Conservation (phyloP, 1,140 invertebrate genomes). For the Drosophila lacteicornis region DNA sequence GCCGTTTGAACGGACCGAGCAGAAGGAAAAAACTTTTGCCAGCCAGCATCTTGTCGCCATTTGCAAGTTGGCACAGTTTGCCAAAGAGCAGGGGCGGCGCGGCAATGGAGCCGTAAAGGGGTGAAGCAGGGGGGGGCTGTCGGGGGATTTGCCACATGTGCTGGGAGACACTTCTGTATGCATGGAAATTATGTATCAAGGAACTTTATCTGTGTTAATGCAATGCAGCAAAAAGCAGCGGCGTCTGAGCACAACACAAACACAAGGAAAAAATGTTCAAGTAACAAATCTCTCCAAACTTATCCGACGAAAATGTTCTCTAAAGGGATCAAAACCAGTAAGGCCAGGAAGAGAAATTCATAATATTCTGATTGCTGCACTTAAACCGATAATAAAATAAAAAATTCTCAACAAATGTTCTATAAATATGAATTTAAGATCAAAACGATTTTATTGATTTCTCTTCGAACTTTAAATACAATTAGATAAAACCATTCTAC, state of each 20-base stretch:
- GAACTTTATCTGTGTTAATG: constrained; percentile 83
- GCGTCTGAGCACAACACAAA: constrained; percentile 52
- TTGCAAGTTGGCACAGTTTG: constrained; percentile 75
- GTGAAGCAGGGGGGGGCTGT: constrained; percentile 4
- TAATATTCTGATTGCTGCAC: no score
- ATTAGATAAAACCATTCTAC: background rate
- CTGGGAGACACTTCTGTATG: constrained; percentile 68
- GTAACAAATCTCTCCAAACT: background rate
- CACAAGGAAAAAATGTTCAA: constrained; percentile 10
- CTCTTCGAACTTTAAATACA: no score
- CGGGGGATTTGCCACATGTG: constrained; percentile 59
- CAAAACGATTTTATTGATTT: no score
- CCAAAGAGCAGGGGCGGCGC: constrained; percentile 15
- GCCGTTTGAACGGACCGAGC: constrained; percentile 49
- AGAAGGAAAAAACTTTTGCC: constrained; percentile 69
- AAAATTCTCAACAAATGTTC: no score
- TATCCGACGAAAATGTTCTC: constrained; percentile 1
- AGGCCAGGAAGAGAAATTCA: no score
- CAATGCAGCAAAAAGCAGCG: constrained; percentile 76
- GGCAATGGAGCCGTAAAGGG: background rate
- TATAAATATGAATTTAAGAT: no score
- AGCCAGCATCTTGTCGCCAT: constrained; percentile 80
- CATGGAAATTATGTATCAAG: constrained; percentile 82
- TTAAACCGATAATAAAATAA: no score
- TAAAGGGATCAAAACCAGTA: no score